phyloP scores from a whole-genome alignment of 2,888 invertebrate species.

The Dasypolia templi region DNA sequence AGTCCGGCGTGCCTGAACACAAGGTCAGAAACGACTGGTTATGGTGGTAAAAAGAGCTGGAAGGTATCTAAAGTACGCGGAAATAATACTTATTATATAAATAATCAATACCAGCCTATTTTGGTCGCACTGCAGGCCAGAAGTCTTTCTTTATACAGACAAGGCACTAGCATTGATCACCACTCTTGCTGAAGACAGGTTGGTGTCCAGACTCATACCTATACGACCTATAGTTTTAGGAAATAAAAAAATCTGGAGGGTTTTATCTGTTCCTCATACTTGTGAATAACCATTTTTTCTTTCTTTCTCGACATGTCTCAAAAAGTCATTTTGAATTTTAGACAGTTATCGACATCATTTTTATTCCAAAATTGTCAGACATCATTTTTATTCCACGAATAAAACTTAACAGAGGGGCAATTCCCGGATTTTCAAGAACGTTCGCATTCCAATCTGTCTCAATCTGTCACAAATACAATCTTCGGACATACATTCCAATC shows the following conservation, averaged over 20 bases:
- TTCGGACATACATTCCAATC: no score
- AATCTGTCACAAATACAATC: no score
- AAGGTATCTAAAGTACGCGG: background rate
- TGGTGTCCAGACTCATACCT: background rate
- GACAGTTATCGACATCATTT: background rate
- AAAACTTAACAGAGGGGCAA: no score
- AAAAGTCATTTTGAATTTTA: background rate
- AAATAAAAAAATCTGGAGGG: background rate
- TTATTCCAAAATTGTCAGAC: background rate
- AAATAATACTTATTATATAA: background rate
- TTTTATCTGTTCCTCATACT: background rate
- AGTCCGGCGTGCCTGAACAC: slow-evolving; percentile 92
- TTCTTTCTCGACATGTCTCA: background rate
- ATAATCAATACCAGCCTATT: background rate
- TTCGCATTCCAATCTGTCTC: no score
- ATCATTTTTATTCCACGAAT: background rate
- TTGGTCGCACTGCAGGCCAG: background rate
- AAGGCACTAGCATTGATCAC: background rate
- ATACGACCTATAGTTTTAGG: background rate
- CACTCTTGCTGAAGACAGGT: no score
- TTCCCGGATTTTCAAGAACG: no score
- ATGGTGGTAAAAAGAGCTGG: background rate
- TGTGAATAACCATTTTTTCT: background rate
- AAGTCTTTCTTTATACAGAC: background rate
- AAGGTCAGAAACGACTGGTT: background rate